Evolutionary conservation across 2,113 vertebrate genomes (phyloP).

Genomic region (Nannospalax galili): DNA sequence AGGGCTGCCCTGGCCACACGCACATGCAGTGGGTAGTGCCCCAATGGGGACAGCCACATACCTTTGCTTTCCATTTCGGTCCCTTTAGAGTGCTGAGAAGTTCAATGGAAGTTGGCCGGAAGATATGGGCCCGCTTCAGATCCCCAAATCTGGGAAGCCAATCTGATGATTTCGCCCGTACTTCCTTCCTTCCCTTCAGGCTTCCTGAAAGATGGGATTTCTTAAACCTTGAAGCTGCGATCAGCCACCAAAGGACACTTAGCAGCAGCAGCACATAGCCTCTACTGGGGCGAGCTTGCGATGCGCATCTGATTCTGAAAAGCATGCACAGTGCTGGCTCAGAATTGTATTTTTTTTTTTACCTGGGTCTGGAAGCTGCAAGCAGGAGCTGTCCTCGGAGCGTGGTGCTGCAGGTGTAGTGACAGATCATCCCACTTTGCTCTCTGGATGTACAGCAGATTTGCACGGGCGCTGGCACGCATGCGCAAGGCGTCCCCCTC

Average conservation of each 20-base stretch:
- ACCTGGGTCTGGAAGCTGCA: conserved; percentile 83
- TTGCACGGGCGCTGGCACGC: conserved; percentile 78
- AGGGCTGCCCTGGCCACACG: conserved; percentile 67
- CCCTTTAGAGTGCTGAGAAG: conserved; percentile 82
- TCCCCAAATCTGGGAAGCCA: conserved; percentile 77
- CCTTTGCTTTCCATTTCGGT: conserved; percentile 92
- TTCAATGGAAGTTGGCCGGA: conserved; percentile 86
- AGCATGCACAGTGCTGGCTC: conserved; percentile 55
- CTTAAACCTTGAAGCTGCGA: conserved; percentile 86
- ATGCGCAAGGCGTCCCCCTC: conserved; percentile 77
- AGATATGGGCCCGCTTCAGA: conserved; percentile 81
- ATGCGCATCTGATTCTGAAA: conserved; percentile 44
- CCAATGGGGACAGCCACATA: conserved; percentile 77
- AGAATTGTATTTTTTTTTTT: conserved; percentile 57
- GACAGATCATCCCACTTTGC: conserved; percentile 82
- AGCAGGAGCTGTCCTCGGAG: conserved; percentile 86
- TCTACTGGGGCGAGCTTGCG: background rate
- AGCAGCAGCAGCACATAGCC: conserved; percentile 28
- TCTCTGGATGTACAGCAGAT: conserved; percentile 71
- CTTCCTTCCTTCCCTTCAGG: conserved; percentile 82
- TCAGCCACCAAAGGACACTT: conserved; percentile 79
- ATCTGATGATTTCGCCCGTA: conserved; percentile 78
- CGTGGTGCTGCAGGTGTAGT: conserved; percentile 86
- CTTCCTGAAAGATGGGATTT: conserved; percentile 83
- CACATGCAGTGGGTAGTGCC: conserved; percentile 68